Conservation (phyloP, 2,113 vertebrate species). For the Maccullochella peelii region DNA sequence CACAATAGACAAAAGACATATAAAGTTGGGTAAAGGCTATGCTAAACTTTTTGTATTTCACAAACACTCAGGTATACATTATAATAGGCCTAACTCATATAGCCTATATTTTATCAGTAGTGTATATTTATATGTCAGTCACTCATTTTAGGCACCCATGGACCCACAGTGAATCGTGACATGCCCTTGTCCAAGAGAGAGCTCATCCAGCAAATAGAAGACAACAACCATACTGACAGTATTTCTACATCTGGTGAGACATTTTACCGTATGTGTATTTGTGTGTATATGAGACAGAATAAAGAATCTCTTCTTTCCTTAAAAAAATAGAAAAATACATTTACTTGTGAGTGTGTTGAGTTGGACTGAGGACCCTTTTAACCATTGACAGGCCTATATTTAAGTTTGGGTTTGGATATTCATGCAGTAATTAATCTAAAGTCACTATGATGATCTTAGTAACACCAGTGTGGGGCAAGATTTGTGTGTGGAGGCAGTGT, state of each 20-base stretch:
- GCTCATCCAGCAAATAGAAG: constrained; percentile 58
- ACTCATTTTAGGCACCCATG: constrained; percentile 39
- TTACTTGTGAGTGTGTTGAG: background rate
- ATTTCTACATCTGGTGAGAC: constrained; percentile 72
- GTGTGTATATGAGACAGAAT: background rate
- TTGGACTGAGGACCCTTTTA: background rate
- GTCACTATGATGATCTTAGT: background rate
- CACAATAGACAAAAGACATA: background rate
- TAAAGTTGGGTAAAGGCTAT: background rate
- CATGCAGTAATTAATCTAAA: background rate
- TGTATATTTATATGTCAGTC: background rate
- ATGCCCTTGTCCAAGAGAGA: constrained; percentile 69
- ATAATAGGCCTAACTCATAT: background rate
- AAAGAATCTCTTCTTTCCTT: background rate
- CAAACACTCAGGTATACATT: background rate
- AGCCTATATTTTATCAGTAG: background rate
- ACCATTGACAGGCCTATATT: background rate
- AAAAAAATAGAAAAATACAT: background rate
- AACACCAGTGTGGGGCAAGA: background rate
- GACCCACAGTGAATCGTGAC: constrained; percentile 31
- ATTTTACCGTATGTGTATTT: background rate
- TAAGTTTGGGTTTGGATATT: background rate
- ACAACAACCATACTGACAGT: constrained; percentile 67
- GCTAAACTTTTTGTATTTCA: background rate
- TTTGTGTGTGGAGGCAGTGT: background rate